Evolutionary conservation across 2,797 vertebrate species (phyloP).

Genomic region (Typhlichthys eigenmanni): DNA sequence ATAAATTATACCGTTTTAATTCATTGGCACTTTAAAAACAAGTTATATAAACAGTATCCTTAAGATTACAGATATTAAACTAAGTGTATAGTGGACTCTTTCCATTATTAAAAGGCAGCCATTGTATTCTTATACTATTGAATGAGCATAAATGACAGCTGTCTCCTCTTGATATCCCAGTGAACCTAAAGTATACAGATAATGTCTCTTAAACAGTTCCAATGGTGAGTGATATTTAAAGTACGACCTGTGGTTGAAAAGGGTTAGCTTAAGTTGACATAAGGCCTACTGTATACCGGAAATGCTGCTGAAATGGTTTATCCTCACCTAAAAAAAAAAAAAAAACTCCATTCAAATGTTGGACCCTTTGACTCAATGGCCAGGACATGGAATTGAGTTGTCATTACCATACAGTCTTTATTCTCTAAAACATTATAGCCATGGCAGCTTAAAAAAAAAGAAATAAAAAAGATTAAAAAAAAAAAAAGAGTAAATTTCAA

Average conservation of each 20-base stretch:
- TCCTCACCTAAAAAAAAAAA: slow-evolving; percentile 45
- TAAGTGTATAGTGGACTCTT: slow-evolving; percentile 66
- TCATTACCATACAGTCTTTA: slow-evolving; percentile 37
- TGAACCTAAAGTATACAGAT: slow-evolving; percentile 31
- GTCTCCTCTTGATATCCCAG: slow-evolving; percentile 45
- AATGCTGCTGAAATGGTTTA: slow-evolving; percentile 58
- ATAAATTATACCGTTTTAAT: slow-evolving; percentile 74
- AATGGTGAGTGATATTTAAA: slow-evolving; percentile 29
- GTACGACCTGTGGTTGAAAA: slow-evolving; percentile 30
- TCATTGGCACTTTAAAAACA: slow-evolving; percentile 81
- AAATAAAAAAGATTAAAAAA: slow-evolving; percentile 56
- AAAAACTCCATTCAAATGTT: slow-evolving; percentile 38
- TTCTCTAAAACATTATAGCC: slow-evolving; percentile 45
- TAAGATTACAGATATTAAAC: slow-evolving; percentile 78
- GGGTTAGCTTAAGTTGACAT: slow-evolving; percentile 48
- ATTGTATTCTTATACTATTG: slow-evolving; percentile 24
- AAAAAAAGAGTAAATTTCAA: slow-evolving; percentile 64
- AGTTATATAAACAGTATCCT: slow-evolving; percentile 79
- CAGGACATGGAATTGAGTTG: slow-evolving; percentile 46
- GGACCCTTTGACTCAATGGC: slow-evolving; percentile 45
- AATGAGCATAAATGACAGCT: slow-evolving; percentile 17
- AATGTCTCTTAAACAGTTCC: slow-evolving; percentile 33
- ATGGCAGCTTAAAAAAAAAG: slow-evolving; percentile 56
- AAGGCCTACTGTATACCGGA: slow-evolving; percentile 56
- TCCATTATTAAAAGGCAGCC: slow-evolving; percentile 61